These are phyloP conservation scores for Eutolmus rufibarbis DNA, from an alignment of 2,888 invertebrate genomes.

Conservation along the genomic window DNA sequence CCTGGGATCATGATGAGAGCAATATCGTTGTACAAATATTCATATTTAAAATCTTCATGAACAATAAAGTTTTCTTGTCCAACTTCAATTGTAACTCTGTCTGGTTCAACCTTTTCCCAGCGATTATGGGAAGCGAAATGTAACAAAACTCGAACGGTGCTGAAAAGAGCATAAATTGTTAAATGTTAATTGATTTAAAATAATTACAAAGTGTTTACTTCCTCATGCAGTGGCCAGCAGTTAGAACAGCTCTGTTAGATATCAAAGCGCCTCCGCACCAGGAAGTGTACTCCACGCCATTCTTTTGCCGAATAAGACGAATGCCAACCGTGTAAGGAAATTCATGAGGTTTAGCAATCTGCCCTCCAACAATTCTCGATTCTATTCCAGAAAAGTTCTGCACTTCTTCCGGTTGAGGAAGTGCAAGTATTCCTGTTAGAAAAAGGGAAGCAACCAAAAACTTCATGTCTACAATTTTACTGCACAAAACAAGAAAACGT, in stretches of 20 bases:
- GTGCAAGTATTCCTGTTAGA: neutral
- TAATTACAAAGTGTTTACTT: neutral
- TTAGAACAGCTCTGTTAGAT: neutral
- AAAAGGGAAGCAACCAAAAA: neutral
- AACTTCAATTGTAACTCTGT: neutral
- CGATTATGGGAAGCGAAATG: neutral
- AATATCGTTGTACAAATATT: neutral
- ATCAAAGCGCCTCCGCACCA: conserved; percentile 18
- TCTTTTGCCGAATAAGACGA: neutral
- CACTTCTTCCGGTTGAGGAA: neutral
- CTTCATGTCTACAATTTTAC: neutral
- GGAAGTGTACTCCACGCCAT: conserved; percentile 10
- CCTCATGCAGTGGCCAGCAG: conserved; percentile 4
- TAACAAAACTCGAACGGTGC: neutral
- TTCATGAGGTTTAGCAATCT: conserved; percentile 55
- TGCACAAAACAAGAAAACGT: neutral
- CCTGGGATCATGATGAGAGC: neutral
- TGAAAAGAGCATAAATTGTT: neutral
- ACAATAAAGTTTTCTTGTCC: neutral
- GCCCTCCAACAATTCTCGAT: conserved; percentile 59
- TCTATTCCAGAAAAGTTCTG: neutral
- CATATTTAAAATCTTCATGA: neutral
- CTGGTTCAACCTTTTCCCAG: neutral
- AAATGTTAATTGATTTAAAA: neutral
- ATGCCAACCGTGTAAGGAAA: conserved; percentile 54